Evolutionary conservation across 92 coral and sea anemone genomes (phyloP).

Genomic region (Diadumene lineata): DNA sequence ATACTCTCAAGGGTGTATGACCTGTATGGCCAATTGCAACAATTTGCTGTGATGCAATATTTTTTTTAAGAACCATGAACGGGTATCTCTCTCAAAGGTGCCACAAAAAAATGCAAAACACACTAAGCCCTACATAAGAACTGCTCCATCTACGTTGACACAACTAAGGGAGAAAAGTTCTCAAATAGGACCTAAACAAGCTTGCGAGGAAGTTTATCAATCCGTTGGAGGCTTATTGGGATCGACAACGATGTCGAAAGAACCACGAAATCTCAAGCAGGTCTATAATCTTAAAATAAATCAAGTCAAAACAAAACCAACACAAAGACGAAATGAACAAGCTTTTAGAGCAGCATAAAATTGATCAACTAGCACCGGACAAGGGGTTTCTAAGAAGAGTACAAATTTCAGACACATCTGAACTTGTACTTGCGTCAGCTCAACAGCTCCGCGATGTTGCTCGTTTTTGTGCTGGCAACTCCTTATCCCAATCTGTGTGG

Average conservation of each 20-base stretch:
- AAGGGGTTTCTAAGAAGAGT: constrained; percentile 35
- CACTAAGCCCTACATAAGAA: constrained; percentile 33
- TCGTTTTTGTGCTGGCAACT: constrained; percentile 26
- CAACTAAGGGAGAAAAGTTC: constrained; percentile 21
- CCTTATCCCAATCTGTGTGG: constrained; percentile 12
- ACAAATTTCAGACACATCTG: constrained; percentile 37
- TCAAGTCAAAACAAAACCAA: constrained; percentile 4
- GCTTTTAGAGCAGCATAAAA: constrained; percentile 36
- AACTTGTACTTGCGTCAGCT: constrained; percentile 18
- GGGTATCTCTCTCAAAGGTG: constrained; percentile 15
- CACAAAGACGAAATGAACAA: constrained; percentile 27
- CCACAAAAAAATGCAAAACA: constrained; percentile 28
- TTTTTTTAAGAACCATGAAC: constrained; percentile 15
- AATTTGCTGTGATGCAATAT: constrained; percentile 25
- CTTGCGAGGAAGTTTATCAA: constrained; percentile 19
- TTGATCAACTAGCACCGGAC: constrained; percentile 44
- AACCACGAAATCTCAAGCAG: constrained; percentile 30
- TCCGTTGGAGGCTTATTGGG: constrained; percentile 29
- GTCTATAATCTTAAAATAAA: constrained; percentile 22
- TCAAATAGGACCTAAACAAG: constrained; percentile 23
- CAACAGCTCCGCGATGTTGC: constrained; percentile 29
- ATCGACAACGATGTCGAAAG: constrained; percentile 27
- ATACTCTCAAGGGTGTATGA: constrained; percentile 28
- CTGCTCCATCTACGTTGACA: constrained; percentile 26
- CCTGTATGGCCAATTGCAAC: constrained; percentile 9